Conservation (phyloP, 2,888 invertebrate genomes). For the Muscina levida region DNA sequence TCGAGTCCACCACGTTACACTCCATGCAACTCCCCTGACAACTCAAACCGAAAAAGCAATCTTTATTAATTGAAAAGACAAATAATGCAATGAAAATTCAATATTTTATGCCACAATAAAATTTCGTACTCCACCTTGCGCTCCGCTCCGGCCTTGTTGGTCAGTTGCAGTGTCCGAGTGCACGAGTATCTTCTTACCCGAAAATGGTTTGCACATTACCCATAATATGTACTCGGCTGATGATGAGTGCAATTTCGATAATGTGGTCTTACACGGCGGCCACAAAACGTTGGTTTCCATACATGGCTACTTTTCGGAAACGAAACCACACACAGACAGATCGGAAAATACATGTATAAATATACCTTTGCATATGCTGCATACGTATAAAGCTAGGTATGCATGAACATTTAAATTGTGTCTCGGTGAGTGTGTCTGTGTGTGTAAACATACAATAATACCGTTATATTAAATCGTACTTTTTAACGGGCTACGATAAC, state of each 20-base stretch:
- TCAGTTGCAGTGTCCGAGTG: background rate
- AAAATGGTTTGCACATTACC: slow-evolving; percentile 59
- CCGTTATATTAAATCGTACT: background rate
- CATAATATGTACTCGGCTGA: slow-evolving; percentile 11
- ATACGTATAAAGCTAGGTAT: background rate
- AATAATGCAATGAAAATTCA: slow-evolving; percentile 57
- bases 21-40: background rate
- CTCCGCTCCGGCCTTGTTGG: background rate
- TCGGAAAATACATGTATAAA: background rate
- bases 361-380: too few relatives aligned
- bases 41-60: slow-evolving; percentile 28
- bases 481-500: background rate
- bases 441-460: too few relatives aligned
- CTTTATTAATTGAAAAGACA: slow-evolving; percentile 59
- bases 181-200: background rate
- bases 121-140: slow-evolving; percentile 3
- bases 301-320: slow-evolving; percentile 53
- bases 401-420: background rate
- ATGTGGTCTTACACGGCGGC: slow-evolving; percentile 65
- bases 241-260: slow-evolving; percentile 66
- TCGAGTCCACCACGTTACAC: background rate
- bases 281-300: slow-evolving; percentile 62
- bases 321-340: slow-evolving; percentile 36
- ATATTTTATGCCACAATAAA: slow-evolving; percentile 58
- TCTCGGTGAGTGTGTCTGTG: background rate